Conservation (phyloP, 2,113 vertebrate species). For the Leucopsar rothschildi region DNA sequence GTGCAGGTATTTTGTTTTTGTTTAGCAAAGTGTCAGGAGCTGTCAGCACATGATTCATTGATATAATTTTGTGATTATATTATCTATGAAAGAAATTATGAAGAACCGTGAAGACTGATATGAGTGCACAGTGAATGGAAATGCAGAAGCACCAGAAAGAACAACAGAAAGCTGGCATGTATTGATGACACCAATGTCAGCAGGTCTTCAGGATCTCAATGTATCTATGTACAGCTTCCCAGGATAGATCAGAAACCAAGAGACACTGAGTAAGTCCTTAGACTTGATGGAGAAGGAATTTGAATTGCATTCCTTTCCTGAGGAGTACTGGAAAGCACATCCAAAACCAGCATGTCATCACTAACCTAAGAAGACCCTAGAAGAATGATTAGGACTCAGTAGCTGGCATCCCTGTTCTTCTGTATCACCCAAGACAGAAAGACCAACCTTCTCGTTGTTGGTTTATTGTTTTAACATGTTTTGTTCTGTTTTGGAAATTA, state of each 20-base stretch:
- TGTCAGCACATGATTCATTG: constrained; percentile 30
- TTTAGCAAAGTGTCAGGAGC: constrained; percentile 22
- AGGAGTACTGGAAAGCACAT: background rate
- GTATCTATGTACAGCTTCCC: background rate
- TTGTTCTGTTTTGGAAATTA: background rate
- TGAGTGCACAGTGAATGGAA: background rate
- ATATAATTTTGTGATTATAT: constrained; percentile 16
- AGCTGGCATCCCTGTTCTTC: background rate
- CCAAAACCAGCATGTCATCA: background rate
- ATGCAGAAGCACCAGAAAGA: background rate
- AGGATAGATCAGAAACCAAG: background rate
- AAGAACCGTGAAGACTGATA: background rate
- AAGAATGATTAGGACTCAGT: background rate
- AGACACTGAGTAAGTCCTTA: background rate
- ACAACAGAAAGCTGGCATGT: background rate
- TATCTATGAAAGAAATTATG: constrained; percentile 4
- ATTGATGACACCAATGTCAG: background rate
- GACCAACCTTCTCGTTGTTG: background rate
- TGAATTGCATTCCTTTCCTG: background rate
- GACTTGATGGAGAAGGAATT: background rate
- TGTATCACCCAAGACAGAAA: background rate
- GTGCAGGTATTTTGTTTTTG: constrained; percentile 22
- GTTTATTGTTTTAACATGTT: background rate
- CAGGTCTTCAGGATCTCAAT: background rate
- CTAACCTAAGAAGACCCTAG: background rate